Evolutionary conservation across 2,888 invertebrate genomes (phyloP), one percentile per base, ranked within the genome.

Genomic region (Cinara cedri): DNA sequence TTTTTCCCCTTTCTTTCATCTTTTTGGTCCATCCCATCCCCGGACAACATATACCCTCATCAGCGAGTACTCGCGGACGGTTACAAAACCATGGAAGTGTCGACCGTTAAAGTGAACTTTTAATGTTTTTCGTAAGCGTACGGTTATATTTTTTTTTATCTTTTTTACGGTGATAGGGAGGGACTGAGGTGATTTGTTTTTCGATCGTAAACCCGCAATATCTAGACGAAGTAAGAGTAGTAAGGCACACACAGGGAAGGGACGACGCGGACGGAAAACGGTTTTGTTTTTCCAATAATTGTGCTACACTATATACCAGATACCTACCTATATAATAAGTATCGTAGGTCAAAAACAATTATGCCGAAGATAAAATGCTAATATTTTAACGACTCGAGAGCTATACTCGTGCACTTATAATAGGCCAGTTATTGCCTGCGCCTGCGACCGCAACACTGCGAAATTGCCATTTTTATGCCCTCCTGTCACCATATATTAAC

Each of bases 381-480:
- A 78, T 78, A 78, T 70, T 78, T 78, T 78, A 78, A 78, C 78
- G 51, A 57, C 66, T 57, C 14, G 46, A 60, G 57, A 24, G 26
- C 4, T 11, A 3, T 26, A 34, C 42, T n/a, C n/a, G 34, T 65
- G 55, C 60, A 57, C 49, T 26, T 70, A 70, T 60, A 78, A 60
- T 78, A 70, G 78, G 60, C 70, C 62, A 57, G 78, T 78, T 68
- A 70, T 78, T 70, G 68, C 78, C 34, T 51, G 46, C 21, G 76
- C 46, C 65, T 65, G 55, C 65, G 65, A 57, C 57, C 78, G 62
- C 70, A 51, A 34, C n/a, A n/a, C 49, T 26, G 16, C 34, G 57
- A 70, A 78, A 78, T 78, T 78, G 78, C 78, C 57, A 62, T 70
- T 78, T 78, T 70, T 78, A 78, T 78, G 68, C 68, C 21, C 42